A percentile compares a stretch with the other conserved stretches of the same genome.
phyloP scores from a whole-genome alignment of 2,797 vertebrate genomes.

The Malurus leucopterus region DNA sequence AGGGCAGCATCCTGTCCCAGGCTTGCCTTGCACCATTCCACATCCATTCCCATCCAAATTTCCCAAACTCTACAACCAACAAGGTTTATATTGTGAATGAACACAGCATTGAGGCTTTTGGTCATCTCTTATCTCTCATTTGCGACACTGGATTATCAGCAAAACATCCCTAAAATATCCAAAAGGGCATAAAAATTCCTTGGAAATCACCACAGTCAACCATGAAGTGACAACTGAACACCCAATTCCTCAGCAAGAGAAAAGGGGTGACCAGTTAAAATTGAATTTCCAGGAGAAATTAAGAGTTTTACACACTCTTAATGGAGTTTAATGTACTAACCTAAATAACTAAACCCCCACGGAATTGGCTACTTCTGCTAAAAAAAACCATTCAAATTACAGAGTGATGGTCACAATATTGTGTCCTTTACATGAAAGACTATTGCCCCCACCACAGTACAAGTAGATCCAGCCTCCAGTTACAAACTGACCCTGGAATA shows the following conservation, averaged over 20 bases:
- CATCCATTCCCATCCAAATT: fast-evolving
- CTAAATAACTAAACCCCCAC: not conserved
- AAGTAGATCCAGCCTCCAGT: not conserved
- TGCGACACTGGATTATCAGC: not conserved
- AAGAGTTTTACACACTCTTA: not conserved
- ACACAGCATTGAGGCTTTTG: not conserved
- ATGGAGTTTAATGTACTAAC: not conserved
- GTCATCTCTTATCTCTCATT: not conserved
- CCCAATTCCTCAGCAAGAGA: not conserved
- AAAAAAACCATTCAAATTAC: not conserved
- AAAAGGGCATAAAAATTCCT: not conserved
- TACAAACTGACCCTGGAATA: not conserved
- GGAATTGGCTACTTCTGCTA: not conserved
- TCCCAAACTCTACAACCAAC: not conserved
- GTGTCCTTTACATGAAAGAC: not conserved
- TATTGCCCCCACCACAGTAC: not conserved
- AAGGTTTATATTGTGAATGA: not conserved
- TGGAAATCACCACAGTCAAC: not conserved
- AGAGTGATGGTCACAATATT: not conserved
- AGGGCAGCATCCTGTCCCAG: not conserved
- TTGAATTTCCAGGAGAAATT: not conserved
- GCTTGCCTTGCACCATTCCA: not conserved
- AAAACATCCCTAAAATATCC: not conserved
- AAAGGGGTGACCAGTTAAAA: not conserved
- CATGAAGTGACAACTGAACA: not conserved